Evolutionary conservation across 2,113 vertebrate genomes (phyloP).

Genomic region (Regulus satrapa): DNA sequence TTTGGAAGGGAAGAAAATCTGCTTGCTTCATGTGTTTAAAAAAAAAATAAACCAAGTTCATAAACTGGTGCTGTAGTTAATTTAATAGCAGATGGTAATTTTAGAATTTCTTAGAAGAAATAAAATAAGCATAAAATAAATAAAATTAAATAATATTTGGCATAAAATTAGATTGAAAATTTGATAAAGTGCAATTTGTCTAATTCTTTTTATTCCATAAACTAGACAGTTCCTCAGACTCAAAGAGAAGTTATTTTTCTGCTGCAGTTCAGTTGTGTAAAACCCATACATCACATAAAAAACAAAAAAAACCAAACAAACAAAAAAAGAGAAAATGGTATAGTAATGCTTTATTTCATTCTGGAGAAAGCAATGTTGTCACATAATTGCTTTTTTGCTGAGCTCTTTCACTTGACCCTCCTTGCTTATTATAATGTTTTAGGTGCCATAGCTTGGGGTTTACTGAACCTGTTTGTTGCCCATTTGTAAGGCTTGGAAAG

Average conservation of each 20-base stretch:
- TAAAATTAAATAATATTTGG: no score
- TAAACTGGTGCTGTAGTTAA: neutral
- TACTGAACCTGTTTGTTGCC: neutral
- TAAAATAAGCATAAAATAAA: no score
- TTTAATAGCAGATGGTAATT: constrained; percentile 3
- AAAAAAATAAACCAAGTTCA: neutral
- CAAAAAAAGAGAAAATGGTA: neutral
- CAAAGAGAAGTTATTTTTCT: constrained; percentile 9
- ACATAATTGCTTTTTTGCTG: constrained; percentile 1
- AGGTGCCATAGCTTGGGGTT: neutral
- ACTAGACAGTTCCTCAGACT: neutral
- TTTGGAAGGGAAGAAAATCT: neutral
- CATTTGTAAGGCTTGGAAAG: neutral
- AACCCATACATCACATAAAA: neutral
- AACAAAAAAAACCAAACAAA: no score
- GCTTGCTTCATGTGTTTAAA: neutral
- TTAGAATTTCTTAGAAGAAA: neutral
- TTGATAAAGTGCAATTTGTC: neutral
- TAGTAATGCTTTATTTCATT: neutral
- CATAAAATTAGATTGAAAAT: neutral
- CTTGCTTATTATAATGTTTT: constrained; percentile 21
- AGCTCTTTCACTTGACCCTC: constrained; percentile 10
- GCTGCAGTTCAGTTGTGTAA: neutral
- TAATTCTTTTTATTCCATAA: neutral
- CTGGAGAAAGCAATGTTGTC: neutral